Base-by-base conservation (phyloP, 2,797 vertebrate species). In the Anguilla megastoma region DNA sequence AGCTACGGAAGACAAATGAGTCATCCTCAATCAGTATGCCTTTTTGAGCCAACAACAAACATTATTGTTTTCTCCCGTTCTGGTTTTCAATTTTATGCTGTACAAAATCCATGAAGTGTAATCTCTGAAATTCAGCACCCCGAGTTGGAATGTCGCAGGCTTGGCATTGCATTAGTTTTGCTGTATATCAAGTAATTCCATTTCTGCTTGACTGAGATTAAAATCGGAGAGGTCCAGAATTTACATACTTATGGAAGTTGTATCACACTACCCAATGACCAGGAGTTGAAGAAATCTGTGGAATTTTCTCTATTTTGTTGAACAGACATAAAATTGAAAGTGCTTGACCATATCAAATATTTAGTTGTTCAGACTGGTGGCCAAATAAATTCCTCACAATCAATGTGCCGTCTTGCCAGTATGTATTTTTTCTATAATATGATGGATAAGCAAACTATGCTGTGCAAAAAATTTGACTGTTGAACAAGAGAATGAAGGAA, bases 91-190 rank as follows among this genome's bases (percentile, higher is more conserved):
- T 76, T 76, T 30, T 76, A 27, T 79, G 41, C 33, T 5, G 14
- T 79, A 16, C 14, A 33, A 82, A 82, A 82, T 82, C 18, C 45
- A 82, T 82, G 8, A n/a, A 82, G 50, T n/a, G 79, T 24, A 82
- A 82, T 82, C 45, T 82, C 41, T 80, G 24, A n/a, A 79, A 79
- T 79, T 41, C 69, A 69, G 27, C 69, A 71, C 69, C n/a, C 63
- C 69, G 41, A 21, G 71, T 41, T 76, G 30, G 14, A 41, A 41
- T 76, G 71, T 16, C 79, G n/a, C 33, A 76, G 18, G 27, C 14
- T 36, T 41, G 30, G 12, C 71, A 41, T 36, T 76, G 71, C 12
- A 76, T 36, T 41, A 76, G 18, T 82, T 82, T 82, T 12, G 41
- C 45, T 8, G 41, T 3, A 50, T 24, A 50, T 82, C 79, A 82